Evolutionary conservation across 2,113 vertebrate species (phyloP).

Genomic region (Ictidomys tridecemlineatus): DNA sequence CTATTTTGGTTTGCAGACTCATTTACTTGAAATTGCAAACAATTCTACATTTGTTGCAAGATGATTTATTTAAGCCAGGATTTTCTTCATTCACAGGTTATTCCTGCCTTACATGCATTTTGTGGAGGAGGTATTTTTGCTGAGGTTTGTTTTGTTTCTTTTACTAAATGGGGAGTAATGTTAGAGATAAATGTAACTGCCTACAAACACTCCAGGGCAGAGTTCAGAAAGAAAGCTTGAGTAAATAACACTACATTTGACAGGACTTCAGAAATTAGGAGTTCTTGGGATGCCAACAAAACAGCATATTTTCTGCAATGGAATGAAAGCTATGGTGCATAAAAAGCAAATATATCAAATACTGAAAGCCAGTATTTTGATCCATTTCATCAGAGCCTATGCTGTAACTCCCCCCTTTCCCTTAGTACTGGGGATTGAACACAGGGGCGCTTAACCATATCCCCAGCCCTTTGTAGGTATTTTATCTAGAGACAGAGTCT

Average conservation of each 20-base stretch:
- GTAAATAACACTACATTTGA: constrained; percentile 39
- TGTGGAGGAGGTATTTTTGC: constrained; percentile 64
- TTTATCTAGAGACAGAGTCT: too few species aligned
- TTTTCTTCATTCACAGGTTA: constrained; percentile 67
- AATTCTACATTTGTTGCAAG: constrained; percentile 62
- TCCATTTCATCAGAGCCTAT: background rate
- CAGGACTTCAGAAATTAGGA: constrained; percentile 56
- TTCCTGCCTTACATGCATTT: constrained; percentile 56
- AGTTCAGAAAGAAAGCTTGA: constrained; percentile 56
- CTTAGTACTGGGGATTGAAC: too few species aligned
- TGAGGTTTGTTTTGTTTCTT: constrained; percentile 67
- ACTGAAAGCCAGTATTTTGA: background rate
- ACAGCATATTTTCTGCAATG: background rate
- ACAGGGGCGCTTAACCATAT: too few species aligned
- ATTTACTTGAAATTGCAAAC: constrained; percentile 76
- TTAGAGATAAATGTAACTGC: constrained; percentile 71
- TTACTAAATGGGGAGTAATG: constrained; percentile 62
- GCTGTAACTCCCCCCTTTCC: background rate
- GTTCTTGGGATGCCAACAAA: constrained; percentile 57
- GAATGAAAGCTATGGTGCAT: background rate
- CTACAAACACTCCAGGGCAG: constrained; percentile 59
- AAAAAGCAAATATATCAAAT: background rate
- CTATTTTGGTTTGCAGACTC: constrained; percentile 79
- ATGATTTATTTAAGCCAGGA: constrained; percentile 57
- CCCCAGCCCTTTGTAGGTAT: too few species aligned